A percentile compares a stretch with the other conserved stretches of the same genome.
Conservation (phyloP, 2,888 invertebrate genomes). For the Apodemia duryi region DNA sequence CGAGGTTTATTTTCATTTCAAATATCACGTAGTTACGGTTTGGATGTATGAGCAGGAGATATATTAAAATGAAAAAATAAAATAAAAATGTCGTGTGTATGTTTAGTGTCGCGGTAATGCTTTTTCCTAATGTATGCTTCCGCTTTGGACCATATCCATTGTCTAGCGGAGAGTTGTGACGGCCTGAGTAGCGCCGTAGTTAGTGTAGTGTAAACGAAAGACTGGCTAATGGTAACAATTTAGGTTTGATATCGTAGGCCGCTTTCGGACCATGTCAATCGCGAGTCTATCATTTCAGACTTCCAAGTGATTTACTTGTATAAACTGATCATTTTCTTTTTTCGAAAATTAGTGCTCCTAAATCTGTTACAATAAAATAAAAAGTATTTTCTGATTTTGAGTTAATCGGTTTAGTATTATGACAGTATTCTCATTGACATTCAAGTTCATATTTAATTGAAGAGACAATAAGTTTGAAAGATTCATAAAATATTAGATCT, state of each 20-base stretch:
- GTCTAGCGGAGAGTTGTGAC: constrained; percentile 19
- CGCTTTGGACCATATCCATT: constrained; percentile 24
- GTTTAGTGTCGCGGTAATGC: constrained; percentile 7
- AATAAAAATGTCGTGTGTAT: constrained; percentile 15
- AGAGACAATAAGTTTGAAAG: not conserved
- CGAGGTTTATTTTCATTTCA: not conserved
- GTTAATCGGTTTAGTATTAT: too few species aligned
- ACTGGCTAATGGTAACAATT: constrained; percentile 70
- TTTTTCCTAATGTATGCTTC: constrained; percentile 17
- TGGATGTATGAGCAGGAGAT: constrained; percentile 4
- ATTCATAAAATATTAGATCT: not conserved
- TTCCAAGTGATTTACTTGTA: not conserved
- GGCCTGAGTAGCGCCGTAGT: constrained; percentile 19
- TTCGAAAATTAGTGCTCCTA: not conserved
- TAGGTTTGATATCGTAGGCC: constrained; percentile 39
- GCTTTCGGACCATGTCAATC: constrained; percentile 19
- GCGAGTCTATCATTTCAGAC: not conserved
- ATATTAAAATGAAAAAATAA: constrained; percentile 2
- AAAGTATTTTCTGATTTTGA: not conserved
- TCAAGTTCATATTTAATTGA: not conserved
- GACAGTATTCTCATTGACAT: too few species aligned
- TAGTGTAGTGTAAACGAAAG: constrained; percentile 73
- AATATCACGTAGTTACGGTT: constrained; percentile 2
- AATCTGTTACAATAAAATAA: not conserved
- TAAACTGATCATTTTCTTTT: not conserved